Evolutionary conservation across 2,888 invertebrate species (phyloP).

Genomic region (Lepas anatifera): DNA sequence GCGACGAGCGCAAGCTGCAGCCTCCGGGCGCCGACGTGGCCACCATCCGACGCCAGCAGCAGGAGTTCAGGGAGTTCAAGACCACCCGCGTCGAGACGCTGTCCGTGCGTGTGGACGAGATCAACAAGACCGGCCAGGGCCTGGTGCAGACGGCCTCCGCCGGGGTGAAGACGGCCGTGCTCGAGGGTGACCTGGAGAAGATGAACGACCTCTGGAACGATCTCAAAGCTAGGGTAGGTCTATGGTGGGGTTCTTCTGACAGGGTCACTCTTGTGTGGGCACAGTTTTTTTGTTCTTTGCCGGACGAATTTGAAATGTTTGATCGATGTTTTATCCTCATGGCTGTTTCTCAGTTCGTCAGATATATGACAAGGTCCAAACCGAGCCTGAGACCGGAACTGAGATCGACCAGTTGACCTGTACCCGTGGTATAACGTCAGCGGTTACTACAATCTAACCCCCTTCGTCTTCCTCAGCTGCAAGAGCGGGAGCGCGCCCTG

Average conservation of each 20-base stretch:
- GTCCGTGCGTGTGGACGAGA: conserved; percentile 62
- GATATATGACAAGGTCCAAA: too few species aligned
- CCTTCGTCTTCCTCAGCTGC: conserved; percentile 42
- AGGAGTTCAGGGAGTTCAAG: conserved; percentile 71
- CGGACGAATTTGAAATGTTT: too few species aligned
- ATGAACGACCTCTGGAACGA: conserved; percentile 89
- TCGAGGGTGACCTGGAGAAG: conserved; percentile 83
- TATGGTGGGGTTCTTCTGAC: too few species aligned
- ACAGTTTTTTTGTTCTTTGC: too few species aligned
- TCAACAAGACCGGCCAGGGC: conserved; percentile 71
- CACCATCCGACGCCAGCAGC: conserved; percentile 77
- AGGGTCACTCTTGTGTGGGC: too few species aligned
- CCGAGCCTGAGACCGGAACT: too few species aligned
- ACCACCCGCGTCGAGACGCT: conserved; percentile 67
- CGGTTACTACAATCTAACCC: too few species aligned
- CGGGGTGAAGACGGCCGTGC: conserved; percentile 66
- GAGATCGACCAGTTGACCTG: too few species aligned
- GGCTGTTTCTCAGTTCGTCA: too few species aligned
- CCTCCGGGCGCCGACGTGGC: conserved; percentile 86
- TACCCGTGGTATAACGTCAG: too few species aligned
- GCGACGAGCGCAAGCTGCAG: conserved; percentile 62
- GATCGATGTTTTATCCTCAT: too few species aligned
- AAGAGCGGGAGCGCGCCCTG: conserved; percentile 77
- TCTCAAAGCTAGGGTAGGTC: conserved; percentile 51
- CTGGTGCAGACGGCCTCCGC: conserved; percentile 77